Evolutionary conservation across 2,888 invertebrate genomes (phyloP).

Genomic region (Emmelina monodactyla): DNA sequence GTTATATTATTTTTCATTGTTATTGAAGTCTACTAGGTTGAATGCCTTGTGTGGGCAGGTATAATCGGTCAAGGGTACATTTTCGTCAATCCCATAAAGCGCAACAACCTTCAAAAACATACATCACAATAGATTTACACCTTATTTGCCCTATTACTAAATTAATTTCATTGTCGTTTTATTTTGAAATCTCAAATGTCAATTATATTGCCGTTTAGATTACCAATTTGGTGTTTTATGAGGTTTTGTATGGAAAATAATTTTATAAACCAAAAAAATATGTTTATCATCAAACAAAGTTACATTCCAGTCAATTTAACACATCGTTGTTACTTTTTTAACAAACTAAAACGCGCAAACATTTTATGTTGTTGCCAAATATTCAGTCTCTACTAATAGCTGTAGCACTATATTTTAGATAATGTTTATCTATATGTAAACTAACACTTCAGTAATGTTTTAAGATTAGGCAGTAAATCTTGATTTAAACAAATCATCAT

Average conservation of each 20-base stretch:
- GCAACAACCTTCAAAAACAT: slow-evolving; percentile 21
- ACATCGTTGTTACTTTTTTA: slow-evolving; percentile 36
- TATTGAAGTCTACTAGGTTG: too few species aligned
- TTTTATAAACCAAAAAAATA: slow-evolving; percentile 15
- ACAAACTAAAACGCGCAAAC: slow-evolving; percentile 40
- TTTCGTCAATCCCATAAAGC: slow-evolving; percentile 19
- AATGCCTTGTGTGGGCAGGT: slow-evolving; percentile 33
- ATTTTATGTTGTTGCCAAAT: slow-evolving; percentile 29
- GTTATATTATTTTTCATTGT: too few species aligned
- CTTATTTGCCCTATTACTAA: not conserved
- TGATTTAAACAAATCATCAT: too few species aligned
- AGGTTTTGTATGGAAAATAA: slow-evolving; percentile 4
- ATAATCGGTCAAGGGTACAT: slow-evolving; percentile 38
- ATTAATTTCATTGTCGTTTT: not conserved
- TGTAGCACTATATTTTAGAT: too few species aligned
- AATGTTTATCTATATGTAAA: too few species aligned
- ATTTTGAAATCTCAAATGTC: not conserved
- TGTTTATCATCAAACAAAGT: slow-evolving; percentile 27
- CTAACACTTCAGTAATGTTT: too few species aligned
- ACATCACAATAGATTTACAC: not conserved
- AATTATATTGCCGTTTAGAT: not conserved
- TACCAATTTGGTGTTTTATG: not conserved
- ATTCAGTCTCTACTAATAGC: slow-evolving; percentile 12
- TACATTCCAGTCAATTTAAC: slow-evolving; percentile 38
- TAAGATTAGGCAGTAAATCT: too few species aligned